Evolutionary conservation across 2,113 vertebrate species (phyloP), one percentile per base, ranked within the genome.

Genomic region (Connochaetes taurinus): DNA sequence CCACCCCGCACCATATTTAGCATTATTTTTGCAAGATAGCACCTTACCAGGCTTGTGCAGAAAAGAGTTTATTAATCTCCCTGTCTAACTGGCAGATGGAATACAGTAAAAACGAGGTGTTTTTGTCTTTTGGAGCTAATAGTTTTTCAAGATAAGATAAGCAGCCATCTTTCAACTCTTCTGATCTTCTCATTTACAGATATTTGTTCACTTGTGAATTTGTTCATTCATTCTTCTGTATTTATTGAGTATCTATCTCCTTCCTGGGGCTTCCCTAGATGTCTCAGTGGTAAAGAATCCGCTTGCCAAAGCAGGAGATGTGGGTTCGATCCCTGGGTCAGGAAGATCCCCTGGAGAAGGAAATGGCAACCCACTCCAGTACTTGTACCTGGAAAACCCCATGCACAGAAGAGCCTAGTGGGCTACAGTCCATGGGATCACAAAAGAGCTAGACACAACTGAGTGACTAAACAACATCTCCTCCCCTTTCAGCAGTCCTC

Each of bases 11-110:
- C 83, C 87, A 58, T 90, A 95, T 98, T 97, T 98, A 97, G 97
- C 50, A 83, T 95, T 81, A 45, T 90, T 97, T 97, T 97, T 97
- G 64, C 89, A 96, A 95, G 93, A 97, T 93, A 97, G 87, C 93
- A 95, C 93, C 97, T 97, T 95, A 87, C 86, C 17, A 89, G 62
- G 91, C 97, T 97, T 96, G 21, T 80, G 97, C 94, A 94, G 87
- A 97, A 95, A 97, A 97, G 89, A 93, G 83, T 84, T 92, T 97
- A 94, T 97, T 98, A 98, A 97, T 96, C 93, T 97, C 91, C 50
- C 40, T 95, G 87, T 97, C 93, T 98, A 83, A 97, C 86, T 97
- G 87, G 74, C 93, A 97, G 89, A 95, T 97, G 86, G 89, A 88
- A 84, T 95, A 93, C 40, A 47, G 80, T 90, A 82, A 97, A 96